Conservation (phyloP, 2,113 vertebrate species). For the Mobula hypostoma region DNA sequence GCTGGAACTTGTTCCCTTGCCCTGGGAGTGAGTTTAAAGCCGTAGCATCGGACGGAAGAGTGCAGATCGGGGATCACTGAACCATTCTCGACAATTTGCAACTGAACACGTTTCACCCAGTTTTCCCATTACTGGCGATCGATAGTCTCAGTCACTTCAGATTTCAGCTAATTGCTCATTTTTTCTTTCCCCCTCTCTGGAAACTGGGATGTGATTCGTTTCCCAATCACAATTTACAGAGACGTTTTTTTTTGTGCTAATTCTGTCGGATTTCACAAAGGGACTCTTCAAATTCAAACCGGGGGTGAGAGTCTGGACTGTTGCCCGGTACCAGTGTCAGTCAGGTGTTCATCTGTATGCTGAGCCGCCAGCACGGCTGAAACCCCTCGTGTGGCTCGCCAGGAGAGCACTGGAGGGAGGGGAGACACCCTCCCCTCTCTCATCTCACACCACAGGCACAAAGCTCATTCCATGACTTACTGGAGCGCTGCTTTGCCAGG, state of each 20-base stretch:
- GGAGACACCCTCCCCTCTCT: no score
- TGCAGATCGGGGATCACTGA: background rate
- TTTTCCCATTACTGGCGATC: background rate
- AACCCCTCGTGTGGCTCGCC: background rate
- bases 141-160: background rate
- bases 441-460: no score
- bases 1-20: no score
- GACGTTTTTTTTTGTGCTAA: background rate
- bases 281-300: background rate
- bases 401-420: no score
- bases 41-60: background rate
- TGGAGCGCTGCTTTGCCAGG: no score
- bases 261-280: background rate
- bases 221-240: background rate
- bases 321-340: background rate
- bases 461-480: no score
- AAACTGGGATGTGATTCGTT: background rate
- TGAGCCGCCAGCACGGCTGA: background rate
- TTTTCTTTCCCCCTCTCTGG: background rate
- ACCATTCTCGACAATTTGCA: background rate
- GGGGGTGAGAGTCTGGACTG: background rate
- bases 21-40: background rate
- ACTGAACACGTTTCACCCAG: background rate
- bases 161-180: background rate
- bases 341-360: background rate